These are phyloP conservation scores for Thamnaconus septentrionalis DNA, from an alignment of 2,113 vertebrate genomes.

Conservation along the genomic window DNA sequence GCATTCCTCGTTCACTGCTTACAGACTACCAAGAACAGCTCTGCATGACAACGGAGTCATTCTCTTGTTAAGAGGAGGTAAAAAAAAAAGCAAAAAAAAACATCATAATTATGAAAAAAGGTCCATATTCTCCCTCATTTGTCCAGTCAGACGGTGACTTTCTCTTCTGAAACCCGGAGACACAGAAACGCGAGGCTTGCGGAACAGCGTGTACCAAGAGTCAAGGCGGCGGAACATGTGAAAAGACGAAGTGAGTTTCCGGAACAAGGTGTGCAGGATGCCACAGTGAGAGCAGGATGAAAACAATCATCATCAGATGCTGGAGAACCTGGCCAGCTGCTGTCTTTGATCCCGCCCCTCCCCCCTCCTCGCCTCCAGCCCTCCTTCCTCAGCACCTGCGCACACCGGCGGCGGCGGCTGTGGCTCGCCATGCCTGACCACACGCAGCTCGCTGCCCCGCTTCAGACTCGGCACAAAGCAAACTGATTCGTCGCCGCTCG, in stretches of 20 bases:
- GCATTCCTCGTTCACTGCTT: no score
- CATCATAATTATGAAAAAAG: no score
- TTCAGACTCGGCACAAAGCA: neutral
- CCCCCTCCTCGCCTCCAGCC: neutral
- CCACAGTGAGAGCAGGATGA: slow-evolving; percentile 9
- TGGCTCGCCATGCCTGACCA: slow-evolving; percentile 35
- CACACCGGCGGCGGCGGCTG: slow-evolving; percentile 41
- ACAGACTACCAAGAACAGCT: no score
- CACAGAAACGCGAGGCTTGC: no score
- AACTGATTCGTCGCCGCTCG: slow-evolving; percentile 20
- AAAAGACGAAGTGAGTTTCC: neutral
- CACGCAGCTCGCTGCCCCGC: slow-evolving; percentile 9
- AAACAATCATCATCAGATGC: slow-evolving; percentile 36
- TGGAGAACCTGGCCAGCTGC: slow-evolving; percentile 59
- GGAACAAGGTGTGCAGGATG: slow-evolving; percentile 11
- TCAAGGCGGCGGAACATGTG: neutral
- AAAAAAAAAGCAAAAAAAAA: no score
- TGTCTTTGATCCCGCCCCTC: slow-evolving; percentile 54
- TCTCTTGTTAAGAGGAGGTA: no score
- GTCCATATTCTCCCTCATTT: no score
- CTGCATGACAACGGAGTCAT: no score
- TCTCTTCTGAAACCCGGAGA: no score
- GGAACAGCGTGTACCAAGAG: neutral
- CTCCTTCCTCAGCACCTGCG: slow-evolving; percentile 21
- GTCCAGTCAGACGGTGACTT: no score